These are phyloP conservation scores for Platanista minor DNA, from an alignment of 2,113 vertebrate genomes.

Conservation along the genomic window DNA sequence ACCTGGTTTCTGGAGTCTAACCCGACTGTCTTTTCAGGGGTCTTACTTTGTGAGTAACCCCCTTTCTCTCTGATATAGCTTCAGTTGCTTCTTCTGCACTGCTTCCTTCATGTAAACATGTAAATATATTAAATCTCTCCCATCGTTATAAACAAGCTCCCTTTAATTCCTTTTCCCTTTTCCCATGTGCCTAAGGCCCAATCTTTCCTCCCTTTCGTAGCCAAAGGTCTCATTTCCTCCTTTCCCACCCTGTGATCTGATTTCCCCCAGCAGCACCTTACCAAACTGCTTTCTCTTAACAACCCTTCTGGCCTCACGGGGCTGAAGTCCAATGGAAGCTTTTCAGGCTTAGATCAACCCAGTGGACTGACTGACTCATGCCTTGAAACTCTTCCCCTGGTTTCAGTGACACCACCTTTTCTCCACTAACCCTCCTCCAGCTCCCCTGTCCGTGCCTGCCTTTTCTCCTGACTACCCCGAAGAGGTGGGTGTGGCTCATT, in stretches of 20 bases:
- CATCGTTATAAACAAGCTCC: background rate
- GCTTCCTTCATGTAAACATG: background rate
- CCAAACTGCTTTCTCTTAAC: background rate
- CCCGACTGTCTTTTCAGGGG: background rate
- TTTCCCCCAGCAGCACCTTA: background rate
- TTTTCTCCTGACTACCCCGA: background rate
- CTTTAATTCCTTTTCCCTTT: background rate
- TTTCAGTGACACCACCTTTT: background rate
- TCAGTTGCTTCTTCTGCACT: background rate
- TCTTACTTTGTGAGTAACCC: background rate
- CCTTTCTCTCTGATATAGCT: background rate
- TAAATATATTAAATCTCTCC: background rate
- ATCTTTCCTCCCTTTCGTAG: background rate
- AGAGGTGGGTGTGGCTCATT: background rate
- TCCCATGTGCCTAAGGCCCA: background rate
- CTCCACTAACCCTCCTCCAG: background rate
- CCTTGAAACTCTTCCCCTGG: background rate
- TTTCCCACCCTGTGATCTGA: background rate
- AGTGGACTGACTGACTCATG: no score
- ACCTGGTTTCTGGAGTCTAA: background rate
- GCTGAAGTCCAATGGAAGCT: background rate
- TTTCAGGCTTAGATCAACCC: background rate
- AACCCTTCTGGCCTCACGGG: background rate
- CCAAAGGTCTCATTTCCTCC: background rate
- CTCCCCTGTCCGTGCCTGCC: fast-evolving